A percentile compares a stretch with the other conserved stretches of the same genome.
These are phyloP conservation scores for Pachypanchax playfairii DNA, from an alignment of 2,113 vertebrate genomes.

Conservation along the genomic window DNA sequence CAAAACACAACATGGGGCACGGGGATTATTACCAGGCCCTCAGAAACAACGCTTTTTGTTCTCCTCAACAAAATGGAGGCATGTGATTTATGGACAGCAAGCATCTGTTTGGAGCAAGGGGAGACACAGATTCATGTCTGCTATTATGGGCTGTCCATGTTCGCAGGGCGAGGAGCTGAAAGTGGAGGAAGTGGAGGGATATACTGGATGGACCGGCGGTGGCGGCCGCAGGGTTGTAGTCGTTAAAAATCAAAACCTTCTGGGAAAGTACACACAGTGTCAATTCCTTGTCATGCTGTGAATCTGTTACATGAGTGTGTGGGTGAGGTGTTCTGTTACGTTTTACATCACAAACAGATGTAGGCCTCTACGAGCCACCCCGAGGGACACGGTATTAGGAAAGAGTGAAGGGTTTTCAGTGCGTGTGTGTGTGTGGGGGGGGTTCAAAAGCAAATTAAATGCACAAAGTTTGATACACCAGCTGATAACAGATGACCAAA, in stretches of 20 bases:
- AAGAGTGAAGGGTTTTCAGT: constrained; percentile 50
- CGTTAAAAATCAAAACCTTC: constrained; percentile 69
- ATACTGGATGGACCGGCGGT: constrained; percentile 2
- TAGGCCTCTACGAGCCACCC: constrained; percentile 57
- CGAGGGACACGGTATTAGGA: constrained; percentile 42
- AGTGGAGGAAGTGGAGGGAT: constrained; percentile 11
- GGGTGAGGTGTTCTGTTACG: constrained; percentile 69
- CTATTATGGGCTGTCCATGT: constrained; percentile 80
- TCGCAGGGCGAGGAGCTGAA: constrained; percentile 70
- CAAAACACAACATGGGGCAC: constrained; percentile 78
- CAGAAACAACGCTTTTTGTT: constrained; percentile 76
- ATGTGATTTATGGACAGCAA: constrained; percentile 81
- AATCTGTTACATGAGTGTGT: constrained; percentile 63
- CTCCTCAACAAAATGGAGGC: constrained; percentile 78
- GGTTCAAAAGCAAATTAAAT: constrained; percentile 27
- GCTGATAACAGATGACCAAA: constrained; percentile 50
- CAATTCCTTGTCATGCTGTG: constrained; percentile 60
- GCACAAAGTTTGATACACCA: constrained; percentile 59
- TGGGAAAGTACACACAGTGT: constrained; percentile 62
- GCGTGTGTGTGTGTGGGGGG: constrained; percentile 30
- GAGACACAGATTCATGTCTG: constrained; percentile 80
- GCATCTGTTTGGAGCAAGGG: constrained; percentile 76
- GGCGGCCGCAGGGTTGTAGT: constrained; percentile 21
- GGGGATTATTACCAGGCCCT: constrained; percentile 75
- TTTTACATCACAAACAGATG: constrained; percentile 73